Base-by-base conservation (phyloP, 2,113 vertebrate genomes). In the Oreochromis tanganicae region DNA sequence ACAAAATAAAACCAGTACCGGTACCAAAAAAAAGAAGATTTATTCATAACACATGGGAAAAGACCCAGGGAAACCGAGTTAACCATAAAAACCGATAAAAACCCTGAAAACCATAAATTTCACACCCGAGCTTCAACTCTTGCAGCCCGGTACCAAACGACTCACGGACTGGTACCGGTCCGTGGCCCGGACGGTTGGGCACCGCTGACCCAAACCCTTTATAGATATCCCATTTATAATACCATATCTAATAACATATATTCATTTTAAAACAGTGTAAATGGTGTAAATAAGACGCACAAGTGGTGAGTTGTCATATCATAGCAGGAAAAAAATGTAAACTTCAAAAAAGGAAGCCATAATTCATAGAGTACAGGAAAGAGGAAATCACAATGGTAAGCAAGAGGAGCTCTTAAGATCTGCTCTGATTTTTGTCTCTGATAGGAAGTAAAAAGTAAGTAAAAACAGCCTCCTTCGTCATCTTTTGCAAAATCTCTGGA, bases 121-220 rank as follows among this genome's bases (percentile, higher is more conserved):
- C 29, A 61, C 16, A 61, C 29, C 57, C 0, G 8, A 19, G 29
- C 14, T 19, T 34, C 57, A 61, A 61, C 27, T 6, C 27, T 61
- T 2, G 8, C 1, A 5, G 57, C 8, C 27, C 8, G 3, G 57
- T 61, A 61, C 16, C 57, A 61, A 61, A 61, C 57, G 34, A 34
- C 57, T 61, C 8, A 32, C 3, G 27, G 57, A 61, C 57, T 32
- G 27, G 57, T 61, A 9, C 17, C 2, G 3, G 14, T 61, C 27
- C 1, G 2, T 61, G 27, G 57, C 57, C 57, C 0, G 8, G 0
- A 14, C 8, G 0, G 14, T 61, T 61, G 57, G 27, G 14, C 27
- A 32, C 8, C 8, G 4, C 57, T 32, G 27, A 46, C 21, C 38
- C 24, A 73, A 73, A 46, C 7, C 13, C 5, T 27, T 46, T 27